Conservation (phyloP, 2,797 vertebrate species). For the Rhinatrema bivittatum region DNA sequence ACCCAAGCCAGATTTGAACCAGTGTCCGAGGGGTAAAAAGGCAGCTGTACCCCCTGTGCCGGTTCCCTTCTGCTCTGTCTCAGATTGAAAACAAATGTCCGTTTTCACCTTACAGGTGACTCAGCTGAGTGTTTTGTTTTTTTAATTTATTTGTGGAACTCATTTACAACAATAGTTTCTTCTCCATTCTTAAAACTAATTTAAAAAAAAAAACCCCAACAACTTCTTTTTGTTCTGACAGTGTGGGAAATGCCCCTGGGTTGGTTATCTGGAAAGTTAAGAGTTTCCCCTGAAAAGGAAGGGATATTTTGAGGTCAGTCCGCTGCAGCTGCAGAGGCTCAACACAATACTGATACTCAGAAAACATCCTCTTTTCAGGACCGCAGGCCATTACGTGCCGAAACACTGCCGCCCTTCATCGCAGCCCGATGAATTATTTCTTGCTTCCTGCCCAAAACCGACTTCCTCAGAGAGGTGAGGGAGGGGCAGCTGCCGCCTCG, state of each 20-base stretch:
- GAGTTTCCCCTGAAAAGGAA: background rate
- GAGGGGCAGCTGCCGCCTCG: conserved; percentile 14
- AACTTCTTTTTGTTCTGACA: too few relatives aligned
- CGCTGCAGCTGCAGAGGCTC: background rate
- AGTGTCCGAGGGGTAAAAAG: too few relatives aligned
- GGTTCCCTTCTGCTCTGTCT: too few relatives aligned
- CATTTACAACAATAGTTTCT: too few relatives aligned
- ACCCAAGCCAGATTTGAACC: too few relatives aligned
- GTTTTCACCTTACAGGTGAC: too few relatives aligned
- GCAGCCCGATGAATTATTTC: conserved; percentile 6
- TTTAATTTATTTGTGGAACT: too few relatives aligned
- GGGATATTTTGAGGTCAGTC: conserved; percentile 6
- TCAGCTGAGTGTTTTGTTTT: too few relatives aligned
- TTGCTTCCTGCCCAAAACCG: conserved; percentile 21
- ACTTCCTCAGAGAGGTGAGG: background rate
- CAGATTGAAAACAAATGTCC: too few relatives aligned
- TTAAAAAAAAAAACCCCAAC: too few relatives aligned
- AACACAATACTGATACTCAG: conserved; percentile 2
- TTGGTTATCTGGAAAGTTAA: conserved; percentile 13
- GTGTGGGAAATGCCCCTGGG: conserved; percentile 4
- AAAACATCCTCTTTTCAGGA: conserved; percentile 3
- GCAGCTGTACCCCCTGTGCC: too few relatives aligned
- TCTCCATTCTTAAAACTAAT: too few relatives aligned
- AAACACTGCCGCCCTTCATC: conserved; percentile 12
- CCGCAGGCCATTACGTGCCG: conserved; percentile 10